Evolutionary conservation across 1,140 invertebrate genomes (phyloP), one percentile per base, ranked within the genome.

Genomic region (Drosophila takahashii): DNA sequence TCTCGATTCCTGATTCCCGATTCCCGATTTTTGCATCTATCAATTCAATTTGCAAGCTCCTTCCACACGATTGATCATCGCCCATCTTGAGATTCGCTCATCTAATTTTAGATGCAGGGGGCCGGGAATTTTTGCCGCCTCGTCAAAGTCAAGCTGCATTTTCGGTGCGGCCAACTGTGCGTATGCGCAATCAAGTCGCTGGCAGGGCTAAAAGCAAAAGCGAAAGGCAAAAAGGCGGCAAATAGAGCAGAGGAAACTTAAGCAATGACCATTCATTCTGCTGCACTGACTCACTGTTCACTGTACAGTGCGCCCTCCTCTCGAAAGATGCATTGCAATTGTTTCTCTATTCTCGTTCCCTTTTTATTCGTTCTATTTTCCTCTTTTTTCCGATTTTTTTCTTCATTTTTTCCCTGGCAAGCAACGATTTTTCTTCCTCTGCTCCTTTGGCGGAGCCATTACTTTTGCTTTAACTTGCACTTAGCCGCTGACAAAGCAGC

Each of bases 381-480:
- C 9, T 4, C 16, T 29, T 34, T 9, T 7, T 3, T 22, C 22
- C n/a, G n/a, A n/a, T 15, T 10, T 18, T 48, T 69, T 48, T 51
- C 15, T 44, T 22, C 15, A 8, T 39, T 54, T 62, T 61, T 42
- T 22, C 15, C 27, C 41, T 41, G 4, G 47, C 41, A 44, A 26
- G 8, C 51, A 81, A 77, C 58, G 48, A 73, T 74, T 74, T 74
- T 47, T 74, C 69, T 75, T 62, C 15, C 50, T 48, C 70, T 64
- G 59, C 70, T 74, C 44, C 58, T 47, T 50, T 32, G 72, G 72
- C 65, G 79, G 72, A 69, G 66, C 77, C 77, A 84, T 84, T 84
- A 85, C 65, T 80, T 84, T 84, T 86, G 72, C 77, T 85, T 85
- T 81, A 80, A 86, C 67, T 86, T 74, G 81, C 81, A 85, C 77